Evolutionary conservation across 2,888 invertebrate species (phyloP), one percentile per base, ranked within the genome.

Genomic region (Muscina levida): DNA sequence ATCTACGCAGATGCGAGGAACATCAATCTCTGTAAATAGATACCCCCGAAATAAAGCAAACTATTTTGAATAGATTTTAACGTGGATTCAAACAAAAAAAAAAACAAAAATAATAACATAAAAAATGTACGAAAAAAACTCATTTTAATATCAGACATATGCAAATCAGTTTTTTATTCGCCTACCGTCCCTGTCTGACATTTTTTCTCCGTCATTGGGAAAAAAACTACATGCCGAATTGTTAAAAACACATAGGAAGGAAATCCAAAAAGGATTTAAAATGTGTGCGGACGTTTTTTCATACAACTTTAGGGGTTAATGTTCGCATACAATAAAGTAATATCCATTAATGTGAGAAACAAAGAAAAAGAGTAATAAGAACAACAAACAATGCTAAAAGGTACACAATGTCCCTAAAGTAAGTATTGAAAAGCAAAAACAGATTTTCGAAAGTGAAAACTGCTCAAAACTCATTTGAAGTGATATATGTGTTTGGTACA

Each of bases 11-110:
- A 88, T 88, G 88, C 87, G 86, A 85, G 85, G 84, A 85, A 86
- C 85, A 88, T 87, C 88, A 88, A 88, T 88, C 88, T 88, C 85
- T 85, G 87, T 85, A 87, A 88, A 87, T 85, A 88, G 87, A 85
- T 85, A 87, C 83, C 85, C 67, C 71, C 72, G 42, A 68, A 53
- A n/a, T n/a, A 42, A 77, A 71, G 39, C 84, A 70, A 62, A 75
- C 84, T 83, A 84, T 82, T 62, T 31, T 74, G 42, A 62, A 19
- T 57, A 67, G 68, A 68, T 74, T 74, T 81, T 75, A 66, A 75
- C 72, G 42, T 42, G 74, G 75, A 75, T 77, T 77, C 77, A 75
- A 77, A 77, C 24, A 24, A 31, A 76, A 77, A 82, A 72, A 77
- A 71, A 74, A 82, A 75, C 8, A 8, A 31, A 76, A 26, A 8